phyloP scores from a whole-genome alignment of 2,797 vertebrate genomes.

The Yasuhikotakia modesta region DNA sequence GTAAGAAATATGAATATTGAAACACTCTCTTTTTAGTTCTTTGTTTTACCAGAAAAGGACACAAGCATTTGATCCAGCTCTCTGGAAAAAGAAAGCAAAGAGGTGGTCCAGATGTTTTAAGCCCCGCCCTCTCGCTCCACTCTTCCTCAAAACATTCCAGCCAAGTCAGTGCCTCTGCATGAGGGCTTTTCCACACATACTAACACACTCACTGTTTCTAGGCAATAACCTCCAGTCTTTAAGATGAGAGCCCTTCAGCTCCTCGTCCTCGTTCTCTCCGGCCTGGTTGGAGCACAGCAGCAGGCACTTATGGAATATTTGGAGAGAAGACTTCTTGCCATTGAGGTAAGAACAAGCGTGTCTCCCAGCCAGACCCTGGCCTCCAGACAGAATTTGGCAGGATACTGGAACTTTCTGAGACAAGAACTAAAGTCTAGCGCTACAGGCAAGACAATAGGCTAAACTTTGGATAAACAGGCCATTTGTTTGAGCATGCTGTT shows the following conservation, averaged over 20 bases:
- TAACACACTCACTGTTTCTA: slow-evolving; percentile 44
- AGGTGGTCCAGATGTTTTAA: slow-evolving; percentile 73
- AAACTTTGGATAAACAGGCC: neutral
- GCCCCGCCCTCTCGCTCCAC: slow-evolving; percentile 75
- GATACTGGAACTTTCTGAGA: slow-evolving; percentile 56
- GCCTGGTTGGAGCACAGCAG: slow-evolving; percentile 79
- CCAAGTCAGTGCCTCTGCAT: slow-evolving; percentile 68
- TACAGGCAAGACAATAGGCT: neutral
- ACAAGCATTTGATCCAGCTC: neutral
- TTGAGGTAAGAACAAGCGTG: slow-evolving; percentile 86
- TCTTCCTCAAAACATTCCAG: slow-evolving; percentile 80
- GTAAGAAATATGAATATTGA: neutral
- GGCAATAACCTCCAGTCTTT: slow-evolving; percentile 36
- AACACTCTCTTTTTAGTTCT: neutral
- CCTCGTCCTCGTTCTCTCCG: slow-evolving; percentile 77
- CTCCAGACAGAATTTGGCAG: slow-evolving; percentile 63
- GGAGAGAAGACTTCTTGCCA: slow-evolving; percentile 87
- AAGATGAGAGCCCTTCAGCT: slow-evolving; percentile 74
- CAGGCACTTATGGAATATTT: slow-evolving; percentile 94
- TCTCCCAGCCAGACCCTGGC: slow-evolving; percentile 65
- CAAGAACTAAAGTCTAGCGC: neutral
- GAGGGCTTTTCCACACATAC: slow-evolving; percentile 59
- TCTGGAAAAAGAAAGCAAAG: slow-evolving; percentile 29
- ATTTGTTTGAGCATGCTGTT: neutral
- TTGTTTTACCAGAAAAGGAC: slow-evolving; percentile 20